Conservation (phyloP, 2,888 invertebrate species). For the Melangyna quadrimaculata region DNA sequence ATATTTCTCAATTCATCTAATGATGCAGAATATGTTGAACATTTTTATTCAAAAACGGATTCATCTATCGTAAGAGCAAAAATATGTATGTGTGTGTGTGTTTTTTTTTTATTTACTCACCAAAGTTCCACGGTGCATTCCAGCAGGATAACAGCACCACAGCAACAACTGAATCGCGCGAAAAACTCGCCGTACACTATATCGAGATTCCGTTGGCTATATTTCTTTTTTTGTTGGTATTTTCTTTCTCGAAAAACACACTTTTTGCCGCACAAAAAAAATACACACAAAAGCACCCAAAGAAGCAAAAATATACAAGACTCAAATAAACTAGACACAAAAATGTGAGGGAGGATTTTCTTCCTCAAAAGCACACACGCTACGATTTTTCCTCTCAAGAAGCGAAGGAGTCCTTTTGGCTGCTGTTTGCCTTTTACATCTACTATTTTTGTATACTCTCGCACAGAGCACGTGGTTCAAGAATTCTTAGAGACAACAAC, state of each 20-base stretch:
- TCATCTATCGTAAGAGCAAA: constrained; percentile 12
- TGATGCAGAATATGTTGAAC: constrained; percentile 62
- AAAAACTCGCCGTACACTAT: not conserved
- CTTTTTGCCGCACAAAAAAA: constrained; percentile 24
- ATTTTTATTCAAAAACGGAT: constrained; percentile 55
- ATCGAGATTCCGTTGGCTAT: constrained; percentile 7
- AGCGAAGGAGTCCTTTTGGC: not conserved
- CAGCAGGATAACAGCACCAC: constrained; percentile 26
- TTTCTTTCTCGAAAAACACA: not conserved
- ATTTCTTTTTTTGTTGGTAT: not conserved
- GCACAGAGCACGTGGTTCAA: constrained; percentile 27
- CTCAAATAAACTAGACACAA: constrained; percentile 47
- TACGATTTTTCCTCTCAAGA: not conserved
- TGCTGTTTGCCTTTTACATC: not conserved
- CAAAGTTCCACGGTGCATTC: constrained; percentile 60
- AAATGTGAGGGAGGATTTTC: constrained; percentile 32
- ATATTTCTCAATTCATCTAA: constrained; percentile 63
- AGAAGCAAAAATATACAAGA: constrained; percentile 8
- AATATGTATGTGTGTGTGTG: not conserved
- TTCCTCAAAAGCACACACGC: not conserved
- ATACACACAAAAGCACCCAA: constrained; percentile 29
- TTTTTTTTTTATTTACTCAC: constrained; percentile 44
- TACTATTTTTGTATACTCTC: too few relatives aligned
- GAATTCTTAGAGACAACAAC: constrained; percentile 24
- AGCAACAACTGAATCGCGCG: constrained; percentile 65